phyloP scores from a whole-genome alignment of 1,140 invertebrate genomes.

The Myzus persicae region DNA sequence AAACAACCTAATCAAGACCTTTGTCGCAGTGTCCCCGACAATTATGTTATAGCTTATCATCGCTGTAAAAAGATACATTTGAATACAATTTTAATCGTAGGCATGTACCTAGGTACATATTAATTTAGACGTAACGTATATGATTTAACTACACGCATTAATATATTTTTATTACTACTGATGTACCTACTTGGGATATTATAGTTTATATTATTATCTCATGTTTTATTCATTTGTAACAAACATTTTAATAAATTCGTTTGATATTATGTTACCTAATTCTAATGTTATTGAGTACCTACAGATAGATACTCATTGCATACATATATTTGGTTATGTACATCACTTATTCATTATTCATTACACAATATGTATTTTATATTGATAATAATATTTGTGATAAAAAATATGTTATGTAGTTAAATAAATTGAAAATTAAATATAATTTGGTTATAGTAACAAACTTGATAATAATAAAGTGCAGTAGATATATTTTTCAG shows the following conservation, averaged over 20 bases:
- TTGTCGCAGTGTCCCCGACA: slow-evolving; percentile 87
- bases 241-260: neutral
- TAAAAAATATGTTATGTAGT: neutral
- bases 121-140: neutral
- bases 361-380: too few species aligned
- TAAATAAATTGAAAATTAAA: neutral
- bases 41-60: slow-evolving; percentile 93
- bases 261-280: neutral
- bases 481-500: too few species aligned
- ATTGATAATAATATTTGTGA: neutral
- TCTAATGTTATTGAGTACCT: neutral
- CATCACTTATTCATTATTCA: too few species aligned
- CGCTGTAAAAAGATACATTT: slow-evolving; percentile 69
- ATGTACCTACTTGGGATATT: neutral
- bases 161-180: too few species aligned
- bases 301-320: too few species aligned
- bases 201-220: neutral
- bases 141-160: too few species aligned
- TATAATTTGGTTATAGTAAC: neutral
- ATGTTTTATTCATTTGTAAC: neutral
- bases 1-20: slow-evolving; percentile 76
- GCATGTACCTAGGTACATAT: too few species aligned
- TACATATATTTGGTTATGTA: too few species aligned
- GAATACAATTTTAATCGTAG: neutral
- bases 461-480: too few species aligned